These are phyloP conservation scores for Poeciliopsis paucimaculata DNA, from an alignment of 2,797 vertebrate genomes.

Conservation along the genomic window DNA sequence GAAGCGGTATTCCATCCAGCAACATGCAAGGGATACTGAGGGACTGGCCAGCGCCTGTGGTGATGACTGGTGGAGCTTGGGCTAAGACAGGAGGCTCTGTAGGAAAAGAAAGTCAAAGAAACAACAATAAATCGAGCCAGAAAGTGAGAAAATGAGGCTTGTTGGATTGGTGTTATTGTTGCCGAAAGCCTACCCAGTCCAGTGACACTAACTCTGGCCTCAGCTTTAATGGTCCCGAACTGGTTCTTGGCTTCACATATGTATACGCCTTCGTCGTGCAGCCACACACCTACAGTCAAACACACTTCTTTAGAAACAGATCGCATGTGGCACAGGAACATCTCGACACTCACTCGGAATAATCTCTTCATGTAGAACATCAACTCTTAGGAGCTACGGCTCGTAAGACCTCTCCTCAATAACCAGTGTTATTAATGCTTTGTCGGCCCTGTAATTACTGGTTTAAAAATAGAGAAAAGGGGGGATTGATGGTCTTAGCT, in stretches of 20 bases:
- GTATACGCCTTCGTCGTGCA: conserved; percentile 87
- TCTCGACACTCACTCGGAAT: conserved; percentile 5
- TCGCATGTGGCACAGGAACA: conserved; percentile 4
- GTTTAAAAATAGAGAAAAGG: conserved; percentile 70
- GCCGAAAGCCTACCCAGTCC: conserved; percentile 83
- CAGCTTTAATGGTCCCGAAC: conserved; percentile 84
- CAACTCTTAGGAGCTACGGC: conserved; percentile 20
- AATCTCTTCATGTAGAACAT: conserved; percentile 41
- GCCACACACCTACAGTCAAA: conserved; percentile 78
- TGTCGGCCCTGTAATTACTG: conserved; percentile 57
- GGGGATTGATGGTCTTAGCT: conserved; percentile 67
- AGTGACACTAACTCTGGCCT: conserved; percentile 83
- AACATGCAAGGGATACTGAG: conserved; percentile 88
- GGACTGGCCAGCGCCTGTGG: conserved; percentile 80
- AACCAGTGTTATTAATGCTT: conserved; percentile 53
- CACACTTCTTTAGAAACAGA: conserved; percentile 29
- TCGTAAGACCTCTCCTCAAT: conserved; percentile 33
- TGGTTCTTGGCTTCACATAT: conserved; percentile 88
- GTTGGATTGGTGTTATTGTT: not conserved
- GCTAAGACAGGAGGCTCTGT: conserved; percentile 86
- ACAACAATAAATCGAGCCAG: conserved; percentile 19
- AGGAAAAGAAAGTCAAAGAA: conserved; percentile 11
- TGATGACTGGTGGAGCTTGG: conserved; percentile 76
- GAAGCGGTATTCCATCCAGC: conserved; percentile 86
- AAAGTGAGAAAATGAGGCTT: conserved; percentile 8